Base-by-base conservation (phyloP, 2,888 invertebrate species). In the Drosophila putrida region DNA sequence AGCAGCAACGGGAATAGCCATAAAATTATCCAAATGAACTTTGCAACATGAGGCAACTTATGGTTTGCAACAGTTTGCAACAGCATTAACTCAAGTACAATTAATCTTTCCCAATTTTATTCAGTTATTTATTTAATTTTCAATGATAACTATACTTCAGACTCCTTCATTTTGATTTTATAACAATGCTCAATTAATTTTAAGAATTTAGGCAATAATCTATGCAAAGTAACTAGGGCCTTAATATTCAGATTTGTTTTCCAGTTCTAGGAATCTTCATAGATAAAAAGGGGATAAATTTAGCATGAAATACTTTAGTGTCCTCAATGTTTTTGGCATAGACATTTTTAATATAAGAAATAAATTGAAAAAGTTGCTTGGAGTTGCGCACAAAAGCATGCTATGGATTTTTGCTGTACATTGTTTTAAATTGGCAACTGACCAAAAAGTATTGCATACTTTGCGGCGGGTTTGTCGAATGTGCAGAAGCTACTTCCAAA, bases 11-110 rank as follows among this genome's bases (percentile, higher is more conserved):
- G 63, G 55, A 67, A 51, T 38, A 38, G 38, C 54, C 46, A 63
- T 47, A 65, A 69, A 59, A 63, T 64, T 61, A 67, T 31, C 50
- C 62, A 60, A 68, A 67, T 60, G 50, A 70, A 67, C 69, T 51
- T 61, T 70, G 55, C 68, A 58, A 49, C 49, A 58, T 63, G 59
- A 13, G 49, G 49, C 63, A 43, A 33, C 33, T 8, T 9, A 31
- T 28, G 28, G 5, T 28, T 8, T 28, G 28, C 25, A 27, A 25
- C 10, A 27, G 39, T 47, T 53, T 47, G 65, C 61, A 61, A 60
- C 60, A 46, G 36, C 54, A 33, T 31, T n/a, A 43, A 13, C 13
- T 13, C 20, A 57, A 47, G 13, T 27, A 10, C 46, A 36, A 47
- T 28, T 20, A n/a, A 13, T 47, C 15, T 36, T 35, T 8, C 13